Evolutionary conservation across 2,113 vertebrate genomes (phyloP).

Genomic region (Hydrochoerus hydrochaeris): DNA sequence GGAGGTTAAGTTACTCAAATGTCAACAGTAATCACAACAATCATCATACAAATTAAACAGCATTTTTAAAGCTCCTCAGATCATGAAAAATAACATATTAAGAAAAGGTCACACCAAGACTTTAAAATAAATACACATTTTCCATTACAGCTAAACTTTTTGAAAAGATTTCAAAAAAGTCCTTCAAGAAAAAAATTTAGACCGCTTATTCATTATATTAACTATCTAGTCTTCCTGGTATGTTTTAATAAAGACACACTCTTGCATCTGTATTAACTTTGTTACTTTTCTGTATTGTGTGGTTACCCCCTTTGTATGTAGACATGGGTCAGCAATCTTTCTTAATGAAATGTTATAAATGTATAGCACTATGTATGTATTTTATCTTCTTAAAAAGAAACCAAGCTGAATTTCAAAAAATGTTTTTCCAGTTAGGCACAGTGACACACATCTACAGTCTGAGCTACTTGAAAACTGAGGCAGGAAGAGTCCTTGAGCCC

Average conservation of each 20-base stretch:
- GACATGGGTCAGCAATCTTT: not conserved
- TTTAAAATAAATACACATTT: not conserved
- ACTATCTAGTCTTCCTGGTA: constrained; percentile 1
- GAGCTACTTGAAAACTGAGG: not conserved
- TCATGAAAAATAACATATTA: not conserved
- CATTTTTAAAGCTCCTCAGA: constrained; percentile 23
- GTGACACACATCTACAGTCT: not conserved
- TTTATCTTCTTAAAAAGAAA: constrained; percentile 13
- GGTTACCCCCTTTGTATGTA: not conserved
- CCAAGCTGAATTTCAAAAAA: constrained; percentile 2
- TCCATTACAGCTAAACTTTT: not conserved
- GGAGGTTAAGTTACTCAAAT: not conserved
- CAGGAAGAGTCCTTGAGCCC: not conserved
- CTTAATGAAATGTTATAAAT: too few relatives aligned
- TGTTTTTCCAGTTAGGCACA: not conserved
- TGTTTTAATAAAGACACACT: constrained; percentile 18
- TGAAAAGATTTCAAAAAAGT: not conserved
- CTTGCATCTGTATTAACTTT: constrained; percentile 14
- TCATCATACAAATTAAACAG: not conserved
- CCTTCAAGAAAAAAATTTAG: constrained; percentile 12
- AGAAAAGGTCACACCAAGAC: not conserved
- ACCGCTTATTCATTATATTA: not conserved
- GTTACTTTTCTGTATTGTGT: not conserved
- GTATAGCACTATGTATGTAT: not conserved
- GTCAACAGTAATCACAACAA: constrained; percentile 6